Evolutionary conservation across 1,140 invertebrate genomes (phyloP), one percentile per base, ranked within the genome.

Genomic region (Ceratosolen fusciceps): DNA sequence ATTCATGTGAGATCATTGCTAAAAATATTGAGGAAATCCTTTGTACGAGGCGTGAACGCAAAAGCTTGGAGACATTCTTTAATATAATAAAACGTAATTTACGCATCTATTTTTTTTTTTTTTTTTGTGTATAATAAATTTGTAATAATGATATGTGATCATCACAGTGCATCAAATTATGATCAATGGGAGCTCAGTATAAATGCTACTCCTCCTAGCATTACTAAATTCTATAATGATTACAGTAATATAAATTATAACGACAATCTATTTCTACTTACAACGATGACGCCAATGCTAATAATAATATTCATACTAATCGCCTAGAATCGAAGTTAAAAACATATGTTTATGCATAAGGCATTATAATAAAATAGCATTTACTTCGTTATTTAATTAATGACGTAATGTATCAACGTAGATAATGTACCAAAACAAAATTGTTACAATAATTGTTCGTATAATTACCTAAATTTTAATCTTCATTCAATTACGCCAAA

Each of bases 41-140:
- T 49, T 47, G 3, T 70, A 70, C 12, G 47, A 5, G 39, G n/a
- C 39, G 67, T 70, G 37, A 70, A 70, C 67, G 37, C 47, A 29
- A 12, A 70, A 47, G 8, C 19, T 67, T 21, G 37, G 34, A n/a
- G n/a, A 16, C 62, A 10, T 70, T 70, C 10, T 26, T 1, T 21
- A 70, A 47, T 70, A 70, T 24, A 37, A 70, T 47, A 70, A 70
- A 47, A 70, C 24, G 47, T 26, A 70, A 39, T 26, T 49, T 29
- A 21, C 21, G 14, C 67, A 47, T 70, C 12, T 31, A 39, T 19
- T 47, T 4, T 21, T 47, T 14, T 70, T n/a, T n/a, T n/a, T n/a
- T n/a, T n/a, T n/a, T n/a, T n/a, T n/a, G n/a, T n/a, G n/a, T n/a
- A n/a, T n/a, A n/a, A n/a, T n/a, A 16, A 26, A 26, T 4, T 70